These are phyloP conservation scores for Lutjanus campechanus DNA, from an alignment of 2,797 vertebrate genomes.

Conservation along the genomic window DNA sequence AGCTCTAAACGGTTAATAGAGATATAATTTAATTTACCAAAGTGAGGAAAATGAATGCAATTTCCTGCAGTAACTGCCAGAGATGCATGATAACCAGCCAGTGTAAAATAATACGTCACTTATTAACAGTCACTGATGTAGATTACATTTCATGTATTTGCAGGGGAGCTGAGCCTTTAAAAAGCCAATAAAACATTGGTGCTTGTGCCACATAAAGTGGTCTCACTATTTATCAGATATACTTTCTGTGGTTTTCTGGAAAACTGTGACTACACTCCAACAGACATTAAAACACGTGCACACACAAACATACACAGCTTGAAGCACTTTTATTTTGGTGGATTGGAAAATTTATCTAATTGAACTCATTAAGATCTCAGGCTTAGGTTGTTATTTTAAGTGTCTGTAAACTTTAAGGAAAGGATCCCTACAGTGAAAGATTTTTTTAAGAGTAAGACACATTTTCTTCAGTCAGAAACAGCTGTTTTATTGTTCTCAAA, in stretches of 20 bases:
- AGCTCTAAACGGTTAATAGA: conserved; percentile 64
- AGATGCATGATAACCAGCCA: conserved; percentile 72
- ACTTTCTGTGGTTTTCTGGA: conserved; percentile 33
- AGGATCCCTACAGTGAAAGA: too few relatives aligned
- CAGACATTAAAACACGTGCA: background rate
- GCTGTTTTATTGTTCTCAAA: too few relatives aligned
- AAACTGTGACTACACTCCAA: conserved; percentile 7
- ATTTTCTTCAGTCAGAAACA: too few relatives aligned
- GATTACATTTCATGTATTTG: conserved; percentile 64
- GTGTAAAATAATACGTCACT: conserved; percentile 68
- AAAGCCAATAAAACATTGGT: conserved; percentile 68
- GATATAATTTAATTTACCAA: conserved; percentile 74
- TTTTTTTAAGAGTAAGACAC: too few relatives aligned
- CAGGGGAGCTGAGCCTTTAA: conserved; percentile 62
- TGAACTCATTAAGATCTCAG: background rate
- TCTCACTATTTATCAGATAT: conserved; percentile 61
- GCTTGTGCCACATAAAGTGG: conserved; percentile 52
- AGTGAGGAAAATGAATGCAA: conserved; percentile 71
- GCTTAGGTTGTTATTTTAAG: too few relatives aligned
- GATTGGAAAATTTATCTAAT: background rate
- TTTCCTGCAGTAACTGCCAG: conserved; percentile 68
- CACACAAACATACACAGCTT: background rate
- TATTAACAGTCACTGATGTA: conserved; percentile 59
- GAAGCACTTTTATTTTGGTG: background rate
- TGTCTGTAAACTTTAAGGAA: too few relatives aligned